These are phyloP conservation scores for Spinus olivaceus DNA, from an alignment of 2,797 vertebrate species.

Conservation along the genomic window DNA sequence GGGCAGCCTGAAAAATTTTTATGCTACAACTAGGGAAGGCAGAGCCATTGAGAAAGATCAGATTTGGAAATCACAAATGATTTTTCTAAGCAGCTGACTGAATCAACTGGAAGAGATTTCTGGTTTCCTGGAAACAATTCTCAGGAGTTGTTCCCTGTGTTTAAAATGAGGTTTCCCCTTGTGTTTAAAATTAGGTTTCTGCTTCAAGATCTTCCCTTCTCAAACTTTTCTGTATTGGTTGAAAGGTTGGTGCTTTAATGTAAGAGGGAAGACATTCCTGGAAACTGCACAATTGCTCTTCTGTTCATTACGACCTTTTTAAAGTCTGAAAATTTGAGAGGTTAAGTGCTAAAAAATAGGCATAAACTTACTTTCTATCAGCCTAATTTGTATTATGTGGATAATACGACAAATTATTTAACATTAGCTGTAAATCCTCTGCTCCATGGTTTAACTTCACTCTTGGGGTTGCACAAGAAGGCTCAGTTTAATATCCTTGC, in stretches of 20 bases:
- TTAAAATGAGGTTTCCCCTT: neutral
- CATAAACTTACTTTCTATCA: neutral
- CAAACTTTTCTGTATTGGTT: neutral
- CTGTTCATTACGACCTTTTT: neutral
- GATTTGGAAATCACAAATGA: neutral
- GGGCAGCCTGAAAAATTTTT: neutral
- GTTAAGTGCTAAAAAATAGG: neutral
- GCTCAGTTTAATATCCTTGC: neutral
- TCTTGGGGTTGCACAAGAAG: neutral
- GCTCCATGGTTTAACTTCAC: neutral
- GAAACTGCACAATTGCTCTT: neutral
- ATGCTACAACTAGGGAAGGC: neutral
- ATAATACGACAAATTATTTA: neutral
- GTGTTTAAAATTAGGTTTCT: neutral
- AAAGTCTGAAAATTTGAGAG: neutral
- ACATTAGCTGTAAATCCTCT: neutral
- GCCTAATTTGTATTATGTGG: neutral
- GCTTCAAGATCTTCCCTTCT: neutral
- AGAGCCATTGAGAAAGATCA: neutral
- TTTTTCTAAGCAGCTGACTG: neutral
- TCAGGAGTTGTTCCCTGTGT: neutral
- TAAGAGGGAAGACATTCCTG: neutral
- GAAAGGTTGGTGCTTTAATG: neutral
- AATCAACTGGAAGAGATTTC: neutral
- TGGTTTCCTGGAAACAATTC: neutral